Conservation (phyloP, 2,888 invertebrate genomes). For the Agonopterix subpropinquella region DNA sequence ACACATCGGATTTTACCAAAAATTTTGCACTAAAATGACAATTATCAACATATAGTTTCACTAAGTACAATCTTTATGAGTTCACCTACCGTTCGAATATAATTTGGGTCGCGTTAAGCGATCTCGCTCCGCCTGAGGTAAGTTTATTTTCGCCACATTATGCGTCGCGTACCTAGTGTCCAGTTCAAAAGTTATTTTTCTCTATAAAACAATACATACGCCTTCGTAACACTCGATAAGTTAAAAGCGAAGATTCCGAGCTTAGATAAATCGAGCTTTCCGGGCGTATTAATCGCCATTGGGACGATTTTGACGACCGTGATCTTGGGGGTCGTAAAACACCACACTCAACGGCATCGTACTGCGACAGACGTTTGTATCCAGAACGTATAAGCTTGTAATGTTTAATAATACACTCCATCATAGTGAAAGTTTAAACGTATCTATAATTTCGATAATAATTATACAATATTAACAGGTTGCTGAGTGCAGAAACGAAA, state of each 20-base stretch:
- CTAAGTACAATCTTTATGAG: not conserved
- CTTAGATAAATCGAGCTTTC: not conserved
- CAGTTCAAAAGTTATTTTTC: constrained; percentile 4
- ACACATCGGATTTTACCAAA: not conserved
- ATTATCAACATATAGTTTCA: not conserved
- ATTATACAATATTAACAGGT: not conserved
- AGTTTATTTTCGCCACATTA: not conserved
- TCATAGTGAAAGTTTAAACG: not conserved
- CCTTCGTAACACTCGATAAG: not conserved
- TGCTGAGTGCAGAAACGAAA: too few species aligned
- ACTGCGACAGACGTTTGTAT: not conserved
- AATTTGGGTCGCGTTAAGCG: not conserved
- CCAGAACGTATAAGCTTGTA: not conserved
- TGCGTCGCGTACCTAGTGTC: constrained; percentile 1
- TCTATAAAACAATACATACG: constrained; percentile 1
- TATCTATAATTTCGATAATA: not conserved
- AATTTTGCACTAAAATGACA: not conserved
- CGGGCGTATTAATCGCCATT: not conserved
- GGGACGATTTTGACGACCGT: not conserved
- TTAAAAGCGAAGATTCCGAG: not conserved
- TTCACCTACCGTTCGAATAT: not conserved
- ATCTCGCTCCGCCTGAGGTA: not conserved
- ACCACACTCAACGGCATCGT: not conserved
- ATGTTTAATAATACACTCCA: too few species aligned
- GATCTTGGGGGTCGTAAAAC: not conserved